Evolutionary conservation across 2,797 vertebrate species (phyloP), one percentile per base, ranked within the genome.

Genomic region (Psittacula echo): DNA sequence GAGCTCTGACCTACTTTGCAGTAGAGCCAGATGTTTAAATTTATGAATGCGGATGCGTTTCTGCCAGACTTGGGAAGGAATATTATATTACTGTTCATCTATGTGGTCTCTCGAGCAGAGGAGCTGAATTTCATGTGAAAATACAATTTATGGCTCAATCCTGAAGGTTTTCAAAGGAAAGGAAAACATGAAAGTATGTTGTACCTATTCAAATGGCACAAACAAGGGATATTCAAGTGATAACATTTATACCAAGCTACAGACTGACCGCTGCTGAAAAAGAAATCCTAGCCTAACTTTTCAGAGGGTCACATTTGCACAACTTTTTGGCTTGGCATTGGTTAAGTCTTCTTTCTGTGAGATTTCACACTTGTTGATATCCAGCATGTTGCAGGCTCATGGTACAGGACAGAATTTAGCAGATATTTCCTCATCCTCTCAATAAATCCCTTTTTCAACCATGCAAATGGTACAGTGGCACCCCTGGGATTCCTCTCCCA

Each of bases 1-100:
- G 62, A 97, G 76, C 65, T 81, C 67, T 87, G 86, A 89, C 74
- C 90, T 86, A 61, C 74, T 89, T 94, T 68, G 54, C 73, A 84
- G 34, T 29, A 56, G 66, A 87, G 76, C 85, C 70, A 93, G 83
- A 76, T 92, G 94, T 85, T 97, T 93, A 77, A 91, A 80, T 92
- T 64, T 83, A 85, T 41, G 73, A 85, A 90, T 74, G 65, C 75
- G 54, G 73, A 86, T 0, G 0, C 21, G 10, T 96, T 96, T 94
- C 89, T 4, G 0, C 79, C 86, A 88, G 41, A 37, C 32, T 58
- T 54, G 53, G 71, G 87, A 80, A 70, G 51, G 79, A 86, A 88
- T 7, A 12, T 66, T 73, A 9, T 37, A 64, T 41, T 56, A 26
- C 71, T 26, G 12, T 53, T 44, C 13, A 13, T 45, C 61, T 79